Evolutionary conservation across 2,113 vertebrate species (phyloP).

Genomic region (Solenodon paradoxus): DNA sequence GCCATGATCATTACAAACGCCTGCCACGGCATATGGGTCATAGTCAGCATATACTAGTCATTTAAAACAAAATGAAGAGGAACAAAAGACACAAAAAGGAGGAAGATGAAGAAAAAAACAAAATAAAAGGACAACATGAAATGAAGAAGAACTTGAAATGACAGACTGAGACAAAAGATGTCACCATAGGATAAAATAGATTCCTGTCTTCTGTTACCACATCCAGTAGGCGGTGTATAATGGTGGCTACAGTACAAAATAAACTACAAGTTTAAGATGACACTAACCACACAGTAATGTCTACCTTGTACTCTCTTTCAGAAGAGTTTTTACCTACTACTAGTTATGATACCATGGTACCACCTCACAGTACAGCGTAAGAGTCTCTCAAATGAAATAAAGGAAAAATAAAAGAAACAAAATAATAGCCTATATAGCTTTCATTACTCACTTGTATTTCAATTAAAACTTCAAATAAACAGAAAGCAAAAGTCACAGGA

Average conservation of each 20-base stretch:
- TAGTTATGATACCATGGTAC: background rate
- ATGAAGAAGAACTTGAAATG: conserved; percentile 81
- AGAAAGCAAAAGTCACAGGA: background rate
- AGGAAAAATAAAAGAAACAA: conserved; percentile 16
- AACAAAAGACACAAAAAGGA: conserved; percentile 81
- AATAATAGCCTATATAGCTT: background rate
- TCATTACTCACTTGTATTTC: background rate
- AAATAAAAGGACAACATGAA: conserved; percentile 74
- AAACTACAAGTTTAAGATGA: background rate
- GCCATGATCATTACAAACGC: conserved; percentile 98
- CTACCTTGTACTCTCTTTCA: background rate
- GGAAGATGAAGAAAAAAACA: conserved; percentile 83
- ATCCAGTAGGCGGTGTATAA: background rate
- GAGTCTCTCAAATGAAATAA: background rate
- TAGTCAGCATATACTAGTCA: conserved; percentile 92
- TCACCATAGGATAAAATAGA: conserved; percentile 66
- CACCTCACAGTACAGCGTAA: background rate
- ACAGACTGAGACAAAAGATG: conserved; percentile 76
- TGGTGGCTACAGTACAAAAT: background rate
- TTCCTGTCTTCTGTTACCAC: background rate
- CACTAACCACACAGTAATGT: background rate
- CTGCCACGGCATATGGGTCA: conserved; percentile 94
- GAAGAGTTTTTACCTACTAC: background rate
- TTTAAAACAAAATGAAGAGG: conserved; percentile 76
- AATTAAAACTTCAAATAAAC: conserved; percentile 1